Percentiles rank a stretch among this genome's conserved stretches.
Evolutionary conservation across 2,797 vertebrate species (phyloP).

Genomic region (Parauchenoglanis ngamensis): DNA sequence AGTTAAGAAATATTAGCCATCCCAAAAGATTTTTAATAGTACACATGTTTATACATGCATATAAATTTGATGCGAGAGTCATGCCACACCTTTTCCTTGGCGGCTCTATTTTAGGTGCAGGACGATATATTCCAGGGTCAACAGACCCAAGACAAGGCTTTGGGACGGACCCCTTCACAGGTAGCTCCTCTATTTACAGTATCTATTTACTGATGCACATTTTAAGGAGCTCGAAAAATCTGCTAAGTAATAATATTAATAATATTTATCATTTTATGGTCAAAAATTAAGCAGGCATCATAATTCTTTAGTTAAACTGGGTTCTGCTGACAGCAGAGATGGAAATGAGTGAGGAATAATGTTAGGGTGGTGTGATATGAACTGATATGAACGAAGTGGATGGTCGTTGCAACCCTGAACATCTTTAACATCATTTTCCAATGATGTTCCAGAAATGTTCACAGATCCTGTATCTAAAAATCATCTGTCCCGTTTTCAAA

Average conservation of each 20-base stretch:
- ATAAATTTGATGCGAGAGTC: too few relatives aligned
- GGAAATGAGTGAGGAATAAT: not conserved
- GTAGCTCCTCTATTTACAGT: constrained; percentile 48
- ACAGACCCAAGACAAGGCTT: constrained; percentile 48
- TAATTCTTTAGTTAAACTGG: not conserved
- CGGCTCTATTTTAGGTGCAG: constrained; percentile 76
- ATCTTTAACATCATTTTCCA: not conserved
- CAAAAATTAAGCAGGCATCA: not conserved
- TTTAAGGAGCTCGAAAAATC: not conserved
- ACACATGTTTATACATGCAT: not conserved
- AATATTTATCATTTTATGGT: not conserved
- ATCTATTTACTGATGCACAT: too few relatives aligned
- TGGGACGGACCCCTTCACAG: constrained; percentile 76
- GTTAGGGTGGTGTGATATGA: not conserved
- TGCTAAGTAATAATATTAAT: not conserved
- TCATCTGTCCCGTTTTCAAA: not conserved
- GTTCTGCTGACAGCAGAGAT: not conserved
- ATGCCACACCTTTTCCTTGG: not conserved
- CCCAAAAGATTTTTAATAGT: not conserved
- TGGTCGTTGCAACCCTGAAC: not conserved
- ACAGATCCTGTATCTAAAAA: not conserved
- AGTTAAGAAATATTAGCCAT: not conserved
- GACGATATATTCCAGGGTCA: constrained; percentile 77
- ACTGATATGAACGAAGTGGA: not conserved
- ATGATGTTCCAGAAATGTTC: not conserved